These are phyloP conservation scores for Acleris literana DNA, from an alignment of 2,888 invertebrate genomes.

Conservation along the genomic window DNA sequence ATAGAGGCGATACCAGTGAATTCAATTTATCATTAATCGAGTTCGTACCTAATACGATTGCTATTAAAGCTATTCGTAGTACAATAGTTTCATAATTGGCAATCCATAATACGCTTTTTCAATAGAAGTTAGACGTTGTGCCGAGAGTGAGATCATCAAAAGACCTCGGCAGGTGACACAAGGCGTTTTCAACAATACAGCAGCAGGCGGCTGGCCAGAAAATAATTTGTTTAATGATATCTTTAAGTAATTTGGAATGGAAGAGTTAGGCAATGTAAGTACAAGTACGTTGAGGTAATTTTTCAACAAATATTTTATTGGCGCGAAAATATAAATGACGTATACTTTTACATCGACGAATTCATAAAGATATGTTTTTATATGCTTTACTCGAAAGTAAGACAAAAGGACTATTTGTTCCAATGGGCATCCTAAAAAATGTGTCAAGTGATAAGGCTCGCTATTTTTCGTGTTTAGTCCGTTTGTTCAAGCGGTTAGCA, in stretches of 20 bases:
- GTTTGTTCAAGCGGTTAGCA: constrained; percentile 72
- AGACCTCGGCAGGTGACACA: constrained; percentile 70
- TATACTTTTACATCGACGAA: no score
- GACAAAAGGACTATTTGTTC: constrained; percentile 4
- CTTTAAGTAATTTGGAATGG: no score
- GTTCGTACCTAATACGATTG: constrained; percentile 10
- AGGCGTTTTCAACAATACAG: constrained; percentile 62
- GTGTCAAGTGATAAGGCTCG: constrained; percentile 58
- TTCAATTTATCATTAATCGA: constrained; percentile 26
- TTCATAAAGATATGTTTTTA: no score
- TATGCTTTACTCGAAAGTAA: background rate
- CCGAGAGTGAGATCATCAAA: constrained; percentile 67
- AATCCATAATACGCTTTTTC: constrained; percentile 50
- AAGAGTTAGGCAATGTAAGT: no score
- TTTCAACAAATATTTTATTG: no score
- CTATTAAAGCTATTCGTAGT: constrained; percentile 10
- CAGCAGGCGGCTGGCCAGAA: constrained; percentile 41
- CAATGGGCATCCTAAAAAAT: constrained; percentile 30
- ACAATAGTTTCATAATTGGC: constrained; percentile 45
- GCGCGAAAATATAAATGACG: no score
- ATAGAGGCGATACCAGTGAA: background rate
- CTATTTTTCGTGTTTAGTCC: constrained; percentile 54
- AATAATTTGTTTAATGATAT: constrained; percentile 41
- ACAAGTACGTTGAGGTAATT: no score
- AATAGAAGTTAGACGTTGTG: constrained; percentile 50